phyloP scores from a whole-genome alignment of 2,888 invertebrate species.

The Heterodera filipjevi region DNA sequence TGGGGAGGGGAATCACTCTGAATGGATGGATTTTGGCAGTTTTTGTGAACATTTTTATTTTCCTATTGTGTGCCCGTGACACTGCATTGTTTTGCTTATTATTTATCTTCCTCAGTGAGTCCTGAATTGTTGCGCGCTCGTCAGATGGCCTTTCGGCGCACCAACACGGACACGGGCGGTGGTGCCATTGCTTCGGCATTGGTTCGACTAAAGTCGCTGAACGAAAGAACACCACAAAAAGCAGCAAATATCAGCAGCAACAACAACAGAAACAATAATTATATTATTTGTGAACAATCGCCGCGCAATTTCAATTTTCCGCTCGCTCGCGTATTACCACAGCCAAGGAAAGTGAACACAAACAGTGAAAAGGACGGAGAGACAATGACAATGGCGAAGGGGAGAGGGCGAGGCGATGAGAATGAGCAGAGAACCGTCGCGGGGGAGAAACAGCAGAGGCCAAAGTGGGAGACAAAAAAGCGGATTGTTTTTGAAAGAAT shows the following conservation, averaged over 20 bases:
- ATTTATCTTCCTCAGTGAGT: conserved; percentile 36
- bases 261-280: conserved; percentile 24
- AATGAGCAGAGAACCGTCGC: neutral
- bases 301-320: conserved; percentile 29
- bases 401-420: neutral
- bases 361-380: neutral
- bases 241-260: neutral
- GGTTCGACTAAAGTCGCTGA: conserved; percentile 9
- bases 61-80: neutral
- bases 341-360: conserved; percentile 12
- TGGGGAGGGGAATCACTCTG: too few species aligned
- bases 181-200: conserved; percentile 2
- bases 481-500: too few species aligned
- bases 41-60: neutral
- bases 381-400: neutral
- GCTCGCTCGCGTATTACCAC: conserved; percentile 25
- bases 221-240: conserved; percentile 14
- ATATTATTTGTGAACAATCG: neutral
- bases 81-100: neutral
- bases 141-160: conserved; percentile 50
- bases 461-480: too few species aligned
- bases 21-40: neutral
- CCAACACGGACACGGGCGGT: conserved; percentile 47
- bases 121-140: conserved; percentile 41
- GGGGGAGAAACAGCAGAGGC: neutral